Conservation (phyloP, 2,113 vertebrate species). For the Dicerorhinus sumatrensis region DNA sequence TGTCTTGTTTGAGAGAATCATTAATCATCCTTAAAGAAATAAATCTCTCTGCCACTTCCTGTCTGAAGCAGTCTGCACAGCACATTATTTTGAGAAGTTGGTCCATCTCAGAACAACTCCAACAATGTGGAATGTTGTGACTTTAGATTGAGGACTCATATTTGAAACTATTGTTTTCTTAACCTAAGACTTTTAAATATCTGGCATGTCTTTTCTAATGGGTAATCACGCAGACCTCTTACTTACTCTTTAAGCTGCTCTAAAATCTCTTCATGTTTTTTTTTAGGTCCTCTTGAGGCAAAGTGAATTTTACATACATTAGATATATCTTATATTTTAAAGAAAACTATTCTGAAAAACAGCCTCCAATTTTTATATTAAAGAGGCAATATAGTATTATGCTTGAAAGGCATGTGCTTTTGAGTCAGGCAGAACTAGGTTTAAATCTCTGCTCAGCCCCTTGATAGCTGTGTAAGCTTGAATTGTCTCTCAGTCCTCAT, state of each 20-base stretch:
- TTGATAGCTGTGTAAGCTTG: background rate
- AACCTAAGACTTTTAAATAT: background rate
- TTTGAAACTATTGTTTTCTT: background rate
- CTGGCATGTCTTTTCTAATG: background rate
- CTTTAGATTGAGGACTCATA: background rate
- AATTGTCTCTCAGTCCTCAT: background rate
- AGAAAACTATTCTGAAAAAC: background rate
- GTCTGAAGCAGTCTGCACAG: background rate
- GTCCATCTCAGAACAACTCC: background rate
- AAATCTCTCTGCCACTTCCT: background rate
- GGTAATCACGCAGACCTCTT: background rate
- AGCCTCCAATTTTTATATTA: background rate
- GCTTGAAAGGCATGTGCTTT: background rate
- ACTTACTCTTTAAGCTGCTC: background rate
- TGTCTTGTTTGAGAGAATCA: background rate
- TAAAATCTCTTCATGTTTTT: background rate
- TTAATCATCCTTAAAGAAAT: background rate
- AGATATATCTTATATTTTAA: background rate
- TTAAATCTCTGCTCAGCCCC: background rate
- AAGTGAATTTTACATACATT: background rate
- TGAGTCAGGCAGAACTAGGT: background rate
- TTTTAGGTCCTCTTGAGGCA: background rate
- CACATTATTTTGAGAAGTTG: background rate
- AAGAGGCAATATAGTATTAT: background rate
- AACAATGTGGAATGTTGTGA: background rate